Evolutionary conservation across 2,797 vertebrate genomes (phyloP).

Genomic region (Nothura maculosa): DNA sequence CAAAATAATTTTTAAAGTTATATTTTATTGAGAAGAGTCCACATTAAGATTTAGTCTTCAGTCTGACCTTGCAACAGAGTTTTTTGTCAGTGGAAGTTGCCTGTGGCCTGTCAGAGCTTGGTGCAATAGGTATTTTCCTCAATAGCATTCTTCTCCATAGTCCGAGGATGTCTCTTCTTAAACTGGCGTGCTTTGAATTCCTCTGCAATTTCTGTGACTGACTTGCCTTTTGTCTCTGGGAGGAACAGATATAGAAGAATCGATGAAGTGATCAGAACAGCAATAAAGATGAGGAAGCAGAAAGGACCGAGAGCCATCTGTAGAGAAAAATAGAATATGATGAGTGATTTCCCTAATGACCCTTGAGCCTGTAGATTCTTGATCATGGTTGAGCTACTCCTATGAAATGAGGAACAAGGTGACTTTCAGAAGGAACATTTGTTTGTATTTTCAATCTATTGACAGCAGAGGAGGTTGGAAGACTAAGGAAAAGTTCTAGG

Average conservation of each 20-base stretch:
- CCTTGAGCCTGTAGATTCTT: neutral
- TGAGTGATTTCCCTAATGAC: neutral
- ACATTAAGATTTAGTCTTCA: neutral
- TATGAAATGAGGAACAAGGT: neutral
- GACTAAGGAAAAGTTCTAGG: neutral
- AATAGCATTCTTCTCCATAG: neutral
- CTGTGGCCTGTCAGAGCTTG: slow-evolving; percentile 42
- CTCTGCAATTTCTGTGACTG: slow-evolving; percentile 66
- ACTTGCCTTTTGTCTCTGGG: slow-evolving; percentile 78
- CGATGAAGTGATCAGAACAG: slow-evolving; percentile 23
- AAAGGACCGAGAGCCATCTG: slow-evolving; percentile 85
- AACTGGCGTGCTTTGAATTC: slow-evolving; percentile 37
- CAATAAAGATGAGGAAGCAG: slow-evolving; percentile 80
- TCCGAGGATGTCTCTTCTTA: neutral
- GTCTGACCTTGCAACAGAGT: neutral
- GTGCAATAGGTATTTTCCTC: slow-evolving; percentile 54
- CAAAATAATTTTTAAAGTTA: neutral
- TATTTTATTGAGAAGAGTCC: neutral
- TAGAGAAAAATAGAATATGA: slow-evolving; percentile 7
- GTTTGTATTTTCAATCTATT: neutral
- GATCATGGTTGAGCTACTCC: neutral
- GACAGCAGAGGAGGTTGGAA: neutral
- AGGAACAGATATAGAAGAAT: slow-evolving; percentile 64
- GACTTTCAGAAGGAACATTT: neutral
- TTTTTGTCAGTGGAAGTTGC: neutral